Percentiles rank a stretch among this genome's conserved stretches.
Conservation (phyloP, 2,113 vertebrate genomes). For the Chroicocephalus ridibundus region DNA sequence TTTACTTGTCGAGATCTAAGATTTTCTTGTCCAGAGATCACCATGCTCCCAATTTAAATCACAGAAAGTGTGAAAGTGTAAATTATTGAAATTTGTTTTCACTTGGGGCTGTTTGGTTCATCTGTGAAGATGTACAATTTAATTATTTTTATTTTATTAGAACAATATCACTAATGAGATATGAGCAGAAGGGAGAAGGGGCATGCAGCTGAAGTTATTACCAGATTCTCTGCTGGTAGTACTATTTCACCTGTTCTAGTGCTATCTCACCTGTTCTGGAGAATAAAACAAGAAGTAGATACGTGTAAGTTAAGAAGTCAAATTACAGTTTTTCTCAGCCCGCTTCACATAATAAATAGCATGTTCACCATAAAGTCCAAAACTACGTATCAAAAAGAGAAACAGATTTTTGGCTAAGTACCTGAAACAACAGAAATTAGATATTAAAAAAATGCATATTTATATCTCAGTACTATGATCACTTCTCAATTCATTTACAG, state of each 20-base stretch:
- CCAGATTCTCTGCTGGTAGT: background rate
- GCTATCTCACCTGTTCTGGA: background rate
- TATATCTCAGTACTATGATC: background rate
- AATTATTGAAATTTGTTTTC: background rate
- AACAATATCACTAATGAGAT: background rate
- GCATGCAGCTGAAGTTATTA: background rate
- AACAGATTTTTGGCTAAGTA: background rate
- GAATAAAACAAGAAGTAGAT: background rate
- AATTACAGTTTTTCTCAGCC: background rate
- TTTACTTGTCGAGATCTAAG: background rate
- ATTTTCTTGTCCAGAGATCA: slow-evolving; percentile 9
- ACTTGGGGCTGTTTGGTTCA: background rate
- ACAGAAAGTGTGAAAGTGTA: background rate
- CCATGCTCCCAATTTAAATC: background rate
- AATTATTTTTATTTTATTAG: slow-evolving; percentile 55
- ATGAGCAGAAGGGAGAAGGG: background rate
- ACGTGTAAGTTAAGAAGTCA: background rate
- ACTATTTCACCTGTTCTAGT: background rate
- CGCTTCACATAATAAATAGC: background rate
- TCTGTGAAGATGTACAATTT: background rate
- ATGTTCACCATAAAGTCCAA: background rate
- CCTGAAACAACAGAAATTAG: background rate
- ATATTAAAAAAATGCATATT: background rate
- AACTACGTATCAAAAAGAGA: background rate
- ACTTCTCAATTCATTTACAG: background rate